Percentiles rank a stretch among this genome's conserved stretches.
Conservation (phyloP, 1,140 invertebrate species). For the Drosophila mayri region DNA sequence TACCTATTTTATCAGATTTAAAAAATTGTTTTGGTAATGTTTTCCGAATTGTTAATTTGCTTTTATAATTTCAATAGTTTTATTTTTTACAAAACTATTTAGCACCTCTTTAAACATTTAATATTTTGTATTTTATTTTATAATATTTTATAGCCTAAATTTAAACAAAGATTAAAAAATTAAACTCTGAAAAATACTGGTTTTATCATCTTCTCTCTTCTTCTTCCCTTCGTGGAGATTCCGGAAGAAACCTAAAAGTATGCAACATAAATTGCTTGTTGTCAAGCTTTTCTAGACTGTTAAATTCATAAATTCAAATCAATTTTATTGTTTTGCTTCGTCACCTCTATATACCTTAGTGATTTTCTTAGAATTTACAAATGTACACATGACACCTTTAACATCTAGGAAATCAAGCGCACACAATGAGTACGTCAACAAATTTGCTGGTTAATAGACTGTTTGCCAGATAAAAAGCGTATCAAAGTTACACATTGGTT, state of each 20-base stretch:
- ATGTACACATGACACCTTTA: constrained; percentile 7
- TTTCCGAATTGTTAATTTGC: no score
- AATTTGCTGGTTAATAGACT: constrained; percentile 2
- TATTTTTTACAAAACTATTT: no score
- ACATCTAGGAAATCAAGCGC: neutral
- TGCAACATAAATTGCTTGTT: neutral
- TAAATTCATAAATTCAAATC: neutral
- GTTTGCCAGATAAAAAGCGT: constrained; percentile 18
- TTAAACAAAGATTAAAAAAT: no score
- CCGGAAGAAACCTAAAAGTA: neutral
- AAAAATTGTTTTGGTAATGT: no score
- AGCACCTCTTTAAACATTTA: no score
- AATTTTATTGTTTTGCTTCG: neutral
- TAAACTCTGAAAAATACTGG: neutral
- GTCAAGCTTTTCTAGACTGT: neutral
- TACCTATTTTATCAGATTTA: neutral
- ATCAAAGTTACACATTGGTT: constrained; percentile 27
- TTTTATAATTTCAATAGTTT: no score
- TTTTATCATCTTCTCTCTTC: neutral
- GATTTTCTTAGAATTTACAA: neutral
- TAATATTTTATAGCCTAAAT: neutral
- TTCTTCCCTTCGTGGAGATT: no score
- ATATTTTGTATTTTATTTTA: no score
- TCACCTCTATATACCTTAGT: neutral
- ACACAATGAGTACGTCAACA: neutral